Evolutionary conservation across 1,140 invertebrate genomes (phyloP).

Genomic region (Phortica variegata): DNA sequence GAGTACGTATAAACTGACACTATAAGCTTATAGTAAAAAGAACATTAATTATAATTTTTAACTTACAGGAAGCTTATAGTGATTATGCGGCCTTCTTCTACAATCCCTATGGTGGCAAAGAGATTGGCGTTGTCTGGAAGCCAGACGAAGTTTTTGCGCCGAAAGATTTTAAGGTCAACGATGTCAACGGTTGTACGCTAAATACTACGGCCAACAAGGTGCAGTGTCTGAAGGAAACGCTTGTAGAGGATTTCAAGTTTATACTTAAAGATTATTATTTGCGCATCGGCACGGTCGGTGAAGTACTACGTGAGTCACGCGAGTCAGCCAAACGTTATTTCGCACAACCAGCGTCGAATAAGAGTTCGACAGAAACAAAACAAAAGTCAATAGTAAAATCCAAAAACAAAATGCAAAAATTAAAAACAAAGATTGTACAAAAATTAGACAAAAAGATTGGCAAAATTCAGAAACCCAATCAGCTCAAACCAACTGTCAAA

Average conservation of each 20-base stretch:
- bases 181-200: slow-evolving; percentile 55
- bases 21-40: neutral
- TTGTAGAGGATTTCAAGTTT: slow-evolving; percentile 74
- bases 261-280: slow-evolving; percentile 56
- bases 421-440: no score
- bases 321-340: slow-evolving; percentile 31
- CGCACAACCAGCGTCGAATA: no score
- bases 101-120: slow-evolving; percentile 78
- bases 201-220: slow-evolving; percentile 22
- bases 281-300: slow-evolving; percentile 27
- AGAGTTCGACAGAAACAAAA: no score
- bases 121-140: slow-evolving; percentile 82
- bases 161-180: slow-evolving; percentile 71
- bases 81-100: slow-evolving; percentile 86
- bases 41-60: slow-evolving; percentile 3
- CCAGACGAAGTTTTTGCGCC: slow-evolving; percentile 63
- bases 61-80: slow-evolving; percentile 69
- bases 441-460: no score
- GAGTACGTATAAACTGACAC: slow-evolving; percentile 66
- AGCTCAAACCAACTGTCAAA: no score
- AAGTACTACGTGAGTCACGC: slow-evolving; percentile 25
- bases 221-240: slow-evolving; percentile 58
- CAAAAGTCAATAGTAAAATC: no score
- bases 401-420: no score
- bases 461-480: no score